Conservation (phyloP, 1,140 invertebrate species). For the Tetranychus urticae region DNA sequence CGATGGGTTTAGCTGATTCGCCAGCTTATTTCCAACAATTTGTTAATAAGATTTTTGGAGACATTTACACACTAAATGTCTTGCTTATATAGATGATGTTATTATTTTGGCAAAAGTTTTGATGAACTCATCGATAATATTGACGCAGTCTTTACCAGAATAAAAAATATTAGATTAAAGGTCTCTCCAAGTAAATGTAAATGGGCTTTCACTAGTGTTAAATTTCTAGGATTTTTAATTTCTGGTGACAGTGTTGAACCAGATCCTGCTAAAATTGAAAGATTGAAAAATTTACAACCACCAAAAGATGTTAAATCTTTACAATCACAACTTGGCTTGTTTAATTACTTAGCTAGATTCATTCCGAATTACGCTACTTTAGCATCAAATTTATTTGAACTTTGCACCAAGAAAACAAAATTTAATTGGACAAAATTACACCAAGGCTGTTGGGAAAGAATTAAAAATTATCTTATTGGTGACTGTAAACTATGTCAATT, state of each 20-base stretch:
- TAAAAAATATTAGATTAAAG: conserved; percentile 8
- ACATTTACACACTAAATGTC: not conserved
- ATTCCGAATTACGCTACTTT: conserved; percentile 14
- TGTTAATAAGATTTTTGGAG: conserved; percentile 12
- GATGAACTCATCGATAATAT: conserved; percentile 12
- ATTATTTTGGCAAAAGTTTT: conserved; percentile 11
- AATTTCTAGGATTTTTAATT: conserved; percentile 10
- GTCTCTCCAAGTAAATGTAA: conserved; percentile 10
- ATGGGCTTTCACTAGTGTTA: conserved; percentile 3
- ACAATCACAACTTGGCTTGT: conserved; percentile 22
- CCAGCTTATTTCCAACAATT: conserved; percentile 19
- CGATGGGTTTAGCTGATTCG: conserved; percentile 21
- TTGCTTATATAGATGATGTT: conserved; percentile 16
- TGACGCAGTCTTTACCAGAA: conserved; percentile 10
- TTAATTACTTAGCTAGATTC: conserved; percentile 8
- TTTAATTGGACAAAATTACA: no score
- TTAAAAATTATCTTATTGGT: no score
- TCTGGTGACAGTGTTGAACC: conserved; percentile 5
- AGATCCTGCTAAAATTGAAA: conserved; percentile 9
- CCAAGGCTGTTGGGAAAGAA: no score
- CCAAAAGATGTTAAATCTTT: conserved; percentile 17
- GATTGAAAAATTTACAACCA: conserved; percentile 3
- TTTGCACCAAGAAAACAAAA: no score
- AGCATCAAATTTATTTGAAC: no score
- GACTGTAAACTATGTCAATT: no score